Evolutionary conservation across 1,140 invertebrate genomes (phyloP).

Genomic region (Diplogasteroides magnus): DNA sequence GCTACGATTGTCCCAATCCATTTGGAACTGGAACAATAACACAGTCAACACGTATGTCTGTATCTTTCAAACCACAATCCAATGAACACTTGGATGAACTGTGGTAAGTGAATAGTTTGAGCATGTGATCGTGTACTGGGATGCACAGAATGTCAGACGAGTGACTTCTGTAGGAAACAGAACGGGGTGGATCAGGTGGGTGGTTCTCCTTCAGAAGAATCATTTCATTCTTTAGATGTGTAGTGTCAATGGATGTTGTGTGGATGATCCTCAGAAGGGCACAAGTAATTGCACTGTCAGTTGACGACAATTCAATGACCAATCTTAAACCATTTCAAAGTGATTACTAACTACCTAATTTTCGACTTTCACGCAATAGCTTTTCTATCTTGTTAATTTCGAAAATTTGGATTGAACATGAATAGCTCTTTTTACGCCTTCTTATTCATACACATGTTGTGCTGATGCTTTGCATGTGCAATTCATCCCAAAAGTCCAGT

Average conservation of each 20-base stretch:
- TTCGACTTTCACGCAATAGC: no score
- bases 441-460: not conserved
- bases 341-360: not conserved
- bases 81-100: not conserved
- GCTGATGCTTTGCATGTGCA: no score
- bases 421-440: not conserved
- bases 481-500: no score
- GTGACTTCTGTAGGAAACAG: not conserved
- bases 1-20: not conserved
- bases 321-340: not conserved
- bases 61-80: not conserved
- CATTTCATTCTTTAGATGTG: constrained; percentile 7
- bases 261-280: not conserved
- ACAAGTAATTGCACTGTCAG: not conserved
- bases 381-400: not conserved
- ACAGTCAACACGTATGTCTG: not conserved
- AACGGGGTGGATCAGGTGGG: constrained; percentile 27
- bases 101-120: not conserved
- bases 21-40: not conserved
- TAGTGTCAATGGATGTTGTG: not conserved
- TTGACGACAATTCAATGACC: not conserved
- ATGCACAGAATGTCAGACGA: not conserved
- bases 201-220: constrained; percentile 26
- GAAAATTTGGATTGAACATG: not conserved
- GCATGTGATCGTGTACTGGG: not conserved